A percentile compares a stretch with the other conserved stretches of the same genome.
Conservation (phyloP, 1,140 invertebrate genomes). For the Acromyrmex charruanus region DNA sequence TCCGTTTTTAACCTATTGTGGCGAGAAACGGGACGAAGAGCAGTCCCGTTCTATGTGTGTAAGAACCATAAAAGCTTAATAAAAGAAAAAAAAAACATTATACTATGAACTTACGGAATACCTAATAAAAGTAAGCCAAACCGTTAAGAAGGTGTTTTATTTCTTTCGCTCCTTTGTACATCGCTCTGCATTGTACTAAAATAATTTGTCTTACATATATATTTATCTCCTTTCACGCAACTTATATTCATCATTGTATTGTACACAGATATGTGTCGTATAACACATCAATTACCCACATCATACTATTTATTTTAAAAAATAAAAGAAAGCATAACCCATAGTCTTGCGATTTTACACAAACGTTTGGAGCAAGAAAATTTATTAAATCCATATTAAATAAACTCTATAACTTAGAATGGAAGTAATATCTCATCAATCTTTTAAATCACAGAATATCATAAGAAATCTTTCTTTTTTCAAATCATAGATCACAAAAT, state of each 20-base stretch:
- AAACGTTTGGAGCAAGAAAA: not conserved
- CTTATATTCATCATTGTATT: not conserved
- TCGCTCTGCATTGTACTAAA: not conserved
- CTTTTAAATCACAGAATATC: not conserved
- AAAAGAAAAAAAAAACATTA: slow-evolving; percentile 86
- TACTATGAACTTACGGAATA: slow-evolving; percentile 86
- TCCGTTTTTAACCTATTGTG: slow-evolving; percentile 81
- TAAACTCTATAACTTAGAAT: not conserved
- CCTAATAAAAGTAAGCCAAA: slow-evolving; percentile 87
- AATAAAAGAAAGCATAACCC: not conserved
- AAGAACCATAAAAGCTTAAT: slow-evolving; percentile 86
- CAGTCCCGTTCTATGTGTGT: slow-evolving; percentile 85
- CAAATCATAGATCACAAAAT: not conserved
- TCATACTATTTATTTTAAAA: not conserved
- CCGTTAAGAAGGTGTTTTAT: slow-evolving; percentile 78
- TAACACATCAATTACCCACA: too few relatives aligned
- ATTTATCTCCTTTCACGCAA: not conserved
- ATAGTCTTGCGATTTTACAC: not conserved
- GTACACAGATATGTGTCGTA: too few relatives aligned
- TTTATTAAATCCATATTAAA: slow-evolving; percentile 4
- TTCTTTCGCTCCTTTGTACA: slow-evolving; percentile 9
- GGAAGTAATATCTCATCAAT: not conserved
- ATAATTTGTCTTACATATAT: not conserved
- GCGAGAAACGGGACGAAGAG: slow-evolving; percentile 79
- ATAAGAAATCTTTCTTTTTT: slow-evolving; percentile 73